phyloP scores from a whole-genome alignment of 2,797 vertebrate genomes.

The Triplophysa bombifrons region DNA sequence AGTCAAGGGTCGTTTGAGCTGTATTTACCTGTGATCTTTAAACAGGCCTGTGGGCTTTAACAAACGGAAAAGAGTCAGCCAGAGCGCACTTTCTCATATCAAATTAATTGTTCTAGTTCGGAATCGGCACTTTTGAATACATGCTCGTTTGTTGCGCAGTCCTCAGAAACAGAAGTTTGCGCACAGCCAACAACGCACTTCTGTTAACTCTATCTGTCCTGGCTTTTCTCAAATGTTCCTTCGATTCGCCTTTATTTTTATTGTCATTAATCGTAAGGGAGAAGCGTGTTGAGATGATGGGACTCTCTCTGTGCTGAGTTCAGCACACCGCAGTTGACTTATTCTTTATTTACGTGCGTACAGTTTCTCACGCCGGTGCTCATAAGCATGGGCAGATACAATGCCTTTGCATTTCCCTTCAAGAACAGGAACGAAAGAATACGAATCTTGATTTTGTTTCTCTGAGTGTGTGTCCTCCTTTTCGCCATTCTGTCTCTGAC shows the following conservation, averaged over 20 bases:
- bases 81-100: constrained; percentile 52
- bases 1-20: neutral
- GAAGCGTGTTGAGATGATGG: constrained; percentile 8
- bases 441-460: constrained; percentile 63
- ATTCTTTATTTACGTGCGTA: constrained; percentile 69
- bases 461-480: constrained; percentile 62
- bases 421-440: constrained; percentile 59
- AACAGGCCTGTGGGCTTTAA: neutral
- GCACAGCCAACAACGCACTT: constrained; percentile 65
- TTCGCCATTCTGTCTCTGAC: constrained; percentile 60
- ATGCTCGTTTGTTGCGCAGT: constrained; percentile 69
- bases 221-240: constrained; percentile 67
- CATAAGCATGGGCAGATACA: constrained; percentile 71
- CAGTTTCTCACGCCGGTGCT: constrained; percentile 71
- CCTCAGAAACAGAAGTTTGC: constrained; percentile 63
- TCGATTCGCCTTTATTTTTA: constrained; percentile 69
- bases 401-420: constrained; percentile 68
- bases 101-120: constrained; percentile 61
- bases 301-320: constrained; percentile 54
- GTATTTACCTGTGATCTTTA: neutral
- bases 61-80: neutral
- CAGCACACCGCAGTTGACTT: constrained; percentile 66
- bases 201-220: constrained; percentile 67
- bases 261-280: constrained; percentile 51
- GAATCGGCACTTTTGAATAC: constrained; percentile 65